Conservation (phyloP, 2,888 invertebrate species). For the Limnephilus marmoratus region DNA sequence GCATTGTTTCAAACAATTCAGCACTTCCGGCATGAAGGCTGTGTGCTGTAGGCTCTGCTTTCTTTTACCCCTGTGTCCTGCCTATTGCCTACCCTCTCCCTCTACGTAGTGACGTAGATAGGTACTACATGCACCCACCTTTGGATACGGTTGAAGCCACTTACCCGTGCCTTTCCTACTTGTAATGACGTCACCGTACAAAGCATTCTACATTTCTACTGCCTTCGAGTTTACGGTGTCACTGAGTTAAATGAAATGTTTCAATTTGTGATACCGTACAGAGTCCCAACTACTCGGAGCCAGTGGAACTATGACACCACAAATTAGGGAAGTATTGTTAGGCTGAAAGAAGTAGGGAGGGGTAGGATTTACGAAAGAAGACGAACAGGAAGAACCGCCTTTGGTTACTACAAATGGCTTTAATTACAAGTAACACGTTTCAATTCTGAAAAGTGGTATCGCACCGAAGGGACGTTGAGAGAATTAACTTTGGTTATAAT, state of each 20-base stretch:
- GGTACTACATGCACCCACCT: not conserved
- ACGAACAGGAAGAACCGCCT: not conserved
- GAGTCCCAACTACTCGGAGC: not conserved
- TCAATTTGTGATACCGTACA: not conserved
- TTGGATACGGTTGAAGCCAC: not conserved
- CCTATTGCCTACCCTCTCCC: constrained; percentile 5
- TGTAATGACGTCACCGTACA: not conserved
- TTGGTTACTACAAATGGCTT: too few relatives aligned
- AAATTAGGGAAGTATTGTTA: not conserved
- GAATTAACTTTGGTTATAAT: not conserved
- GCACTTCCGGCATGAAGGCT: constrained; percentile 53
- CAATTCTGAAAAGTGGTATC: not conserved
- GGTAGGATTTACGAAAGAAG: not conserved
- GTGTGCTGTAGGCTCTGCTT: constrained; percentile 23
- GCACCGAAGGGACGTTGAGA: not conserved
- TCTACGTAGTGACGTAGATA: not conserved
- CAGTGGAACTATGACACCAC: not conserved
- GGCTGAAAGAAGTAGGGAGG: not conserved
- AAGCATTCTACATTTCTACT: not conserved
- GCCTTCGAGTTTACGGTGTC: not conserved
- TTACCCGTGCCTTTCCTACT: not conserved
- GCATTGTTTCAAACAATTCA: constrained; percentile 58
- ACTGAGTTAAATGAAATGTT: not conserved
- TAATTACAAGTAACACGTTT: not conserved
- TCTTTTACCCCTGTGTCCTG: not conserved